phyloP scores from a whole-genome alignment of 2,113 vertebrate species.

The Epinephelus fuscoguttatus region DNA sequence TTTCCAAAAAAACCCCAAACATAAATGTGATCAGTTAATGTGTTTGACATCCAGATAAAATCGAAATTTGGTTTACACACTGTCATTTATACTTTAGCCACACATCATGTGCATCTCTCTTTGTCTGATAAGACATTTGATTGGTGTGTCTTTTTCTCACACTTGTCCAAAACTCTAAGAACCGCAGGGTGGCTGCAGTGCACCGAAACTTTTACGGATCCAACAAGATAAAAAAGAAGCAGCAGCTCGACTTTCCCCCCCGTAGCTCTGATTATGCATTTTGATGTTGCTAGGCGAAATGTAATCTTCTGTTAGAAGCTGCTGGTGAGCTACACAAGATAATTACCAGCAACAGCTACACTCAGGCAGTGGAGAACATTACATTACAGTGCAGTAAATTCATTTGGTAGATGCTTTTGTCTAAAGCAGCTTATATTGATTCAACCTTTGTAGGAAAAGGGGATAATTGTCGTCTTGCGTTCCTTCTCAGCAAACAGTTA shows the following conservation, averaged over 20 bases:
- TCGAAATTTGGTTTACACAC: too few species aligned
- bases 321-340: not conserved
- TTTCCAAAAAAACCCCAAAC: not conserved
- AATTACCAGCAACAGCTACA: not conserved
- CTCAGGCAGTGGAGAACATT: not conserved
- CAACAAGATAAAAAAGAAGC: not conserved
- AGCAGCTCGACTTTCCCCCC: not conserved
- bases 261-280: not conserved
- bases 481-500: too few species aligned
- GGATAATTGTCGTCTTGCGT: not conserved
- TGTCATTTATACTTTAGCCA: too few species aligned
- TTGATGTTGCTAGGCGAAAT: not conserved
- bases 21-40: too few species aligned
- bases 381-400: not conserved
- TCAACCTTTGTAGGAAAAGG: not conserved
- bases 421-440: not conserved
- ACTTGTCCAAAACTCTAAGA: not conserved
- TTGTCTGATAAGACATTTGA: not conserved
- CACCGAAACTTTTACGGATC: not conserved
- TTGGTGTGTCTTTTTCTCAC: not conserved
- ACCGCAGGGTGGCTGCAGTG: not conserved
- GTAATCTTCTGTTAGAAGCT: not conserved
- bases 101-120: not conserved
- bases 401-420: too few species aligned
- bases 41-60: too few species aligned